Evolutionary conservation across 2,113 vertebrate genomes (phyloP).

Genomic region (Lepus timidus): DNA sequence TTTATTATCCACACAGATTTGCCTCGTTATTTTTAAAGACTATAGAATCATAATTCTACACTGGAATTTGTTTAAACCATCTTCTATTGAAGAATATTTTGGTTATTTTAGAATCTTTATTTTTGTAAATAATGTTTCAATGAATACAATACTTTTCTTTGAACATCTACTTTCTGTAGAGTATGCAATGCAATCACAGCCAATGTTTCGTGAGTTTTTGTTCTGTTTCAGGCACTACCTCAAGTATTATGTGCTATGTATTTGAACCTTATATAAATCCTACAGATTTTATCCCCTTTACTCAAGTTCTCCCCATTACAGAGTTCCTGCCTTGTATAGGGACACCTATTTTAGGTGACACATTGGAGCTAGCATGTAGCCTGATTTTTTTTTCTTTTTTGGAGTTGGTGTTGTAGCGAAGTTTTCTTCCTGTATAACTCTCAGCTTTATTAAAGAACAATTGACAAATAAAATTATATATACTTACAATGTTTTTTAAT

Average conservation of each 20-base stretch:
- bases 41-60: neutral
- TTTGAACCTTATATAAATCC: no score
- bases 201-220: no score
- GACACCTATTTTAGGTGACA: no score
- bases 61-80: constrained; percentile 20
- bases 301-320: no score
- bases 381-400: neutral
- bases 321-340: no score
- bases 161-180: neutral
- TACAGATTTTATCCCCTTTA: no score
- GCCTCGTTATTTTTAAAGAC: neutral
- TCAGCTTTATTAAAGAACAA: neutral
- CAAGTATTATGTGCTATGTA: no score
- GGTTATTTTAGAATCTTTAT: constrained; percentile 10
- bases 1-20: neutral
- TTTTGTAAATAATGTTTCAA: neutral
- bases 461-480: neutral
- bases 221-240: no score
- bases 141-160: neutral
- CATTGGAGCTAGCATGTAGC: no score
- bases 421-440: no score
- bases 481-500: neutral
- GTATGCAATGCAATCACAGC: no score
- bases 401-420: neutral
- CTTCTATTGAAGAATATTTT: neutral